Evolutionary conservation across 2,888 invertebrate species (phyloP), one percentile per base, ranked within the genome.

Genomic region (Eurois occulta): DNA sequence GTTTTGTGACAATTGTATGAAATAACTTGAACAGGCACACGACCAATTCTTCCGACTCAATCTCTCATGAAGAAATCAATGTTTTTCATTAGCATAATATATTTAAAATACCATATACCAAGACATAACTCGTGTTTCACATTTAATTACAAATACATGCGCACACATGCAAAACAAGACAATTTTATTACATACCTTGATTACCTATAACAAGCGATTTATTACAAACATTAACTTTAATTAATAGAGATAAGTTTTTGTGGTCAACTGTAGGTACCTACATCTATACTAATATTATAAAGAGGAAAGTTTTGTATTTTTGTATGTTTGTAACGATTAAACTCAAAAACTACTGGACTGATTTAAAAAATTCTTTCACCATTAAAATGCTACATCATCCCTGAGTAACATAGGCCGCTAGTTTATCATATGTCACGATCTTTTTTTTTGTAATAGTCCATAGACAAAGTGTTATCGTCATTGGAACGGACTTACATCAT

Each of bases 211-310:
- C n/a, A 52, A 16, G 66, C 8, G n/a, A 62, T 75, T 75, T 67
- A 68, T 66, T 67, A 41, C 32, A n/a, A n/a, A 73, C 55, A 80
- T 58, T 48, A 75, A 35, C 32, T 32, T 75, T 70, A 71, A 52
- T 76, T 52, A 68, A 62, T 48, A 35, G 18, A 18, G 21, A 32
- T n/a, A 72, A n/a, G 38, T 28, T 72, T 60, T 65, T 62, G 52
- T 62, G 32, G 16, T 52, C 38, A 28, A 66, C 55, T 62, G 66
- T 77, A 72, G 24, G 52, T 77, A 58, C 16, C 16, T 18, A 32
- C 24, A 38, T 65, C 11, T 2, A 13, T 11, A 41, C 41, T 10
- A 41, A 41, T 41, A 41, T 41, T 10, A 41, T 10, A 41, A 41
- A 41, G 41, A 41, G 41, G 41, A 41, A 41, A 41, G 41, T 10